Base-by-base conservation (phyloP, 2,888 invertebrate genomes). In the Leptura quadrifasciata region DNA sequence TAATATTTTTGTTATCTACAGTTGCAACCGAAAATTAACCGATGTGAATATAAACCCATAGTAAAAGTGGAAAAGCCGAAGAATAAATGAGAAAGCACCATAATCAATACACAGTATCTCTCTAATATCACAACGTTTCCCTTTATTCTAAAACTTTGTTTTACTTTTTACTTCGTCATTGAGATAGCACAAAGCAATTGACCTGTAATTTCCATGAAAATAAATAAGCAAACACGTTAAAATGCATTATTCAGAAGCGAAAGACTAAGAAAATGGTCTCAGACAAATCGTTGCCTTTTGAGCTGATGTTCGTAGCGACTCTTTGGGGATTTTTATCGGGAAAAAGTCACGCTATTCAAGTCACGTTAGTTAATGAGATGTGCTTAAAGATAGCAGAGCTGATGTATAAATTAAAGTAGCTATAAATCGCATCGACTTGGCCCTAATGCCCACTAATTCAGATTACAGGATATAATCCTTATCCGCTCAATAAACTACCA, bases 341-440 rank as follows among this genome's bases (percentile, higher is more conserved):
- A 47, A 8, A 55, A 75, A 80, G 81, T 80, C 82, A 82, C 82
- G 81, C 82, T 72, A 81, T 78, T 74, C 75, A 74, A 80, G 79
- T 77, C 80, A 79, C 80, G 80, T 81, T 78, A 80, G 79, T 80
- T 82, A 82, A 81, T 82, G 82, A 81, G 83, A 83, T 83, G 80
- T 81, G 80, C 76, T 77, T 70, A 67, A 73, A 80, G 82, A 83
- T 81, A 82, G 75, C 67, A 68, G 76, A 63, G 75, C 76, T 78
- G 77, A 76, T 79, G 82, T 79, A 82, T 83, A 81, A 82, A 82
- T 82, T 82, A 81, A 81, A 80, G 80, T 73, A 68, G 64, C 75
- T 71, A 79, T 83, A 82, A 81, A 83, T 83, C 75, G 77, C 65
- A 71, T 72, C 72, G 75, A 67, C 74, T 68, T 70, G 70, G 55